Conservation (phyloP, 2,113 vertebrate genomes). For the Theristicus caerulescens region DNA sequence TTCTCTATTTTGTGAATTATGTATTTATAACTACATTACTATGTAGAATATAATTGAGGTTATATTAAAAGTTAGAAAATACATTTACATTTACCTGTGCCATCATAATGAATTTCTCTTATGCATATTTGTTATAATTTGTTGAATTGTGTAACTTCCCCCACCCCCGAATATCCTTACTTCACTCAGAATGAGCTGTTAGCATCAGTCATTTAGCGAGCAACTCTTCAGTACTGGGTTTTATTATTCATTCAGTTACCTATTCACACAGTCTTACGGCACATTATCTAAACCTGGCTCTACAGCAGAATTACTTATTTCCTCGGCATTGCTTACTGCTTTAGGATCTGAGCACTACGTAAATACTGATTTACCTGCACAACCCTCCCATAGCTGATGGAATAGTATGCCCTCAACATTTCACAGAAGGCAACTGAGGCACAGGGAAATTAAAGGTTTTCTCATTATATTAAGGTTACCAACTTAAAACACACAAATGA, state of each 20-base stretch:
- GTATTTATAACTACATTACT: not conserved
- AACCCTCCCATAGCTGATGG: not conserved
- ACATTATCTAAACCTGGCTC: not conserved
- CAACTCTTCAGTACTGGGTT: not conserved
- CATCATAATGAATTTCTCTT: not conserved
- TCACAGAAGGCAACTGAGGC: not conserved
- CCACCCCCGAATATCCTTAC: not conserved
- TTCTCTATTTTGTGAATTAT: not conserved
- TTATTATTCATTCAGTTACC: not conserved
- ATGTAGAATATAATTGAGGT: not conserved
- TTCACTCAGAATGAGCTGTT: not conserved
- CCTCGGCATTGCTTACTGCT: not conserved
- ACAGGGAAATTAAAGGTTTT: not conserved
- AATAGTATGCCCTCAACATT: not conserved
- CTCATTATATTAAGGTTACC: not conserved
- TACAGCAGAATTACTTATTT: not conserved
- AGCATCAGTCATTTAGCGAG: not conserved
- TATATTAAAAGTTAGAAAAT: not conserved
- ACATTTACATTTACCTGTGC: not conserved
- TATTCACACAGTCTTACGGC: not conserved
- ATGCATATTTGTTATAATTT: not conserved
- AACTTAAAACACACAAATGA: not conserved
- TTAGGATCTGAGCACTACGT: not conserved
- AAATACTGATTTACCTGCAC: not conserved
- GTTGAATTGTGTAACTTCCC: not conserved